These are phyloP conservation scores for Drosophila ananassae DNA, from an alignment of 1,140 invertebrate genomes.

Conservation along the genomic window DNA sequence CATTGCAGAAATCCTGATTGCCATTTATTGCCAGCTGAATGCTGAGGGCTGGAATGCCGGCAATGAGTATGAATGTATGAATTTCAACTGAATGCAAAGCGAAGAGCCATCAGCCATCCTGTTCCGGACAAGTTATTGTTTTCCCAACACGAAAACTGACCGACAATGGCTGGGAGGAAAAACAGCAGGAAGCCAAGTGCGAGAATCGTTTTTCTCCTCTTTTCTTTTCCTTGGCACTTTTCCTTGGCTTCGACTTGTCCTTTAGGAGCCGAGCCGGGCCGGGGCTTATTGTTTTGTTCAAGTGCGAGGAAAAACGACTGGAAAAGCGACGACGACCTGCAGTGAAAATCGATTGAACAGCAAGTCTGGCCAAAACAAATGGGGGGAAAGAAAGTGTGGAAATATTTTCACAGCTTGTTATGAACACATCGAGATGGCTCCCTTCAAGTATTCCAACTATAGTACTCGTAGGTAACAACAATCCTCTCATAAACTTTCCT, in stretches of 20 bases:
- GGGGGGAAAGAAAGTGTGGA: constrained; percentile 50
- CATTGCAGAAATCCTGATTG: constrained; percentile 25
- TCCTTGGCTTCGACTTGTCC: constrained; percentile 31
- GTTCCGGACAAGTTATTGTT: constrained; percentile 50
- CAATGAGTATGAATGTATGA: constrained; percentile 2
- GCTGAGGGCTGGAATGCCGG: neutral
- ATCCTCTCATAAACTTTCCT: constrained; percentile 58
- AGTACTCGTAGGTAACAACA: constrained; percentile 26
- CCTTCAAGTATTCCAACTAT: constrained; percentile 10
- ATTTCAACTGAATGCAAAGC: constrained; percentile 9
- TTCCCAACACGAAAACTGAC: constrained; percentile 33
- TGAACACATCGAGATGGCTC: constrained; percentile 36
- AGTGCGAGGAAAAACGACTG: constrained; percentile 56
- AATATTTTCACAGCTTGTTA: constrained; percentile 74
- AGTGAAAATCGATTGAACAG: constrained; percentile 62
- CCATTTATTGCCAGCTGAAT: constrained; percentile 1
- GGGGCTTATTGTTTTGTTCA: constrained; percentile 42
- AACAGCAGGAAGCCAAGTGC: constrained; percentile 39
- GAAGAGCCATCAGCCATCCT: constrained; percentile 7
- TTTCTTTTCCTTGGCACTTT: constrained; percentile 25
- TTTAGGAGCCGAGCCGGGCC: neutral
- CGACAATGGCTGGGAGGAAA: constrained; percentile 14
- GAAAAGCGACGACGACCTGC: constrained; percentile 8
- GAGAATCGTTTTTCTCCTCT: constrained; percentile 15
- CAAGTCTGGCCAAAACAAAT: constrained; percentile 27